Base-by-base conservation (phyloP, 2,888 invertebrate genomes). In the Rhodophaea formosa region DNA sequence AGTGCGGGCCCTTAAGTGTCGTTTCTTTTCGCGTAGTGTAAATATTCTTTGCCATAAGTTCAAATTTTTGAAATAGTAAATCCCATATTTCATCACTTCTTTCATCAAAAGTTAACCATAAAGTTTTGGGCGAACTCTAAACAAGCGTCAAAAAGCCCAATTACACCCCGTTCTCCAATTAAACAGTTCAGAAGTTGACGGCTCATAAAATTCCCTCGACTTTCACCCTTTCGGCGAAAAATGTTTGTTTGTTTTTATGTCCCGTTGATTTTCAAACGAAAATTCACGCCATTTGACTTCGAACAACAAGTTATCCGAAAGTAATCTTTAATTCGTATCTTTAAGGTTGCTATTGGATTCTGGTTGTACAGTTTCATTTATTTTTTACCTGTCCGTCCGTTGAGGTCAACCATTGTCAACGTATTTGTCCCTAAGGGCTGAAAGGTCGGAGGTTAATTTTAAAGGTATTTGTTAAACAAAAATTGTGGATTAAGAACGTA, bases 81-180 rank as follows among this genome's bases (percentile, higher is more conserved):
- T 10, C 10, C 3, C 35, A 35, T 16, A 32, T 51, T 16, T 51
- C n/a, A 10, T 39, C 12, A 0, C 1, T 51, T 17, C 49, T 16
- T 12, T 17, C 12, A 51, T 16, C 51, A 10, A 1, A 12, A 35
- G 14, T 23, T 15, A 47, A 47, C 12, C 47, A 56, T 47, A 49
- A 56, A 47, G 47, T 46, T 49, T 56, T 29, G 32, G 39, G 16
- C 15, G 60, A 62, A 67, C 60, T 65, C 63, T 59, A 59, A 67
- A 65, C 63, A 61, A 64, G 58, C 64, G 58, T 65, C 63, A 65
- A 64, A 64, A 64, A 64, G 61, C 62, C 60, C 42, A 57, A 57
- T 57, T 60, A 54, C 39, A 47, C 59, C 57, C 45, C 1, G 30
- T 53, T 56, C 61, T 29, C 56, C 56, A 56, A 56, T 56, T 56